Conservation (phyloP, 2,888 invertebrate species). For the Torymus auratus region DNA sequence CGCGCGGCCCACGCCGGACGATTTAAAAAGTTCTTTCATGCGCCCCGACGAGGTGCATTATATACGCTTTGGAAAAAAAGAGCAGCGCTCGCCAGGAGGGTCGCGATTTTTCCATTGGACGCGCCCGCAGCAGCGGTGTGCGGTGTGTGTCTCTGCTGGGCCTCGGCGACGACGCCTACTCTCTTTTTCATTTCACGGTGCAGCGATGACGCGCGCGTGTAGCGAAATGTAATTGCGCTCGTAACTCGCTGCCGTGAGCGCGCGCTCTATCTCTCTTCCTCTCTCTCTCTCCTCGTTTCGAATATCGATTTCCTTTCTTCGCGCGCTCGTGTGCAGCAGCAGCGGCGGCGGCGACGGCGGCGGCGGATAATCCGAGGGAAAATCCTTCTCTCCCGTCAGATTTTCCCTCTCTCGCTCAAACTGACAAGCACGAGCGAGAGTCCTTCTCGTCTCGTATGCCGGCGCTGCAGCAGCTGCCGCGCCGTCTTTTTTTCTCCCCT, state of each 20-base stretch:
- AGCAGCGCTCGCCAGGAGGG: constrained; percentile 1
- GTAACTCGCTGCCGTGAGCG: constrained; percentile 38
- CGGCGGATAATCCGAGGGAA: constrained; percentile 53
- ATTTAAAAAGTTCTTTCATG: constrained; percentile 56
- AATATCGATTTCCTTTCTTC: constrained; percentile 59
- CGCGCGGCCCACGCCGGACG: constrained; percentile 35
- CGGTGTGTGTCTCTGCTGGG: neutral
- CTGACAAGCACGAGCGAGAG: constrained; percentile 20
- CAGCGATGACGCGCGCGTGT: constrained; percentile 39
- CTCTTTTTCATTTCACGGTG: constrained; percentile 48
- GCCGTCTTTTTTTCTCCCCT: neutral
- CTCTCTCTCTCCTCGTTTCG: constrained; percentile 48
- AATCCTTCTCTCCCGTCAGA: constrained; percentile 55
- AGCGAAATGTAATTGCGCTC: constrained; percentile 59
- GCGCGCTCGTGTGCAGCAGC: neutral
- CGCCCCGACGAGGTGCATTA: constrained; percentile 39
- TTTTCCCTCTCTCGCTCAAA: constrained; percentile 41
- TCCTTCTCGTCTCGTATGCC: constrained; percentile 1
- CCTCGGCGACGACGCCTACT: neutral
- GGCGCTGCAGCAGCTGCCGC: neutral
- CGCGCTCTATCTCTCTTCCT: constrained; percentile 4
- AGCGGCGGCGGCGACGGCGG: neutral
- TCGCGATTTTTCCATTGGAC: constrained; percentile 49
- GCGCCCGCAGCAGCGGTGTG: neutral
- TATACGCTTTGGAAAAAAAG: constrained; percentile 50